phyloP scores from a whole-genome alignment of 2,797 vertebrate species.

The Rhabdophis nuchalis region DNA sequence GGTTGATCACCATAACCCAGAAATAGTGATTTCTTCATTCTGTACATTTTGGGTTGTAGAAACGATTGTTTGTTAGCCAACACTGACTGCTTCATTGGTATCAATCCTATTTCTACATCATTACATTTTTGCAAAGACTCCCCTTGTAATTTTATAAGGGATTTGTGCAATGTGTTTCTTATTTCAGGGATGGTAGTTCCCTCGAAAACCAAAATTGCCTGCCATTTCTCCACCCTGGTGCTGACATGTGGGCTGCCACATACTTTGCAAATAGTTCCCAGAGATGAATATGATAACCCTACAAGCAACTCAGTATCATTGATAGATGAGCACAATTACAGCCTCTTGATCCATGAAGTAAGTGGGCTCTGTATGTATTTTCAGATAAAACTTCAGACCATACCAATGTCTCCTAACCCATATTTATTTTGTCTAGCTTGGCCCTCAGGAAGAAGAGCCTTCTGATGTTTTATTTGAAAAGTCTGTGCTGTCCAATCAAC shows the following conservation, averaged over 20 bases:
- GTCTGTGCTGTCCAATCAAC: conserved; percentile 85
- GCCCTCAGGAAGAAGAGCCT: conserved; percentile 85
- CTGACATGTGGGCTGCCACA: conserved; percentile 90
- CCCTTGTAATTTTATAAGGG: conserved; percentile 20
- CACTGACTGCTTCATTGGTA: neutral
- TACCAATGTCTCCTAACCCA: neutral
- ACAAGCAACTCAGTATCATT: conserved; percentile 90
- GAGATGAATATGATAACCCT: conserved; percentile 96
- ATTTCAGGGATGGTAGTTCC: conserved; percentile 91
- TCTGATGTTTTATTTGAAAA: conserved; percentile 83
- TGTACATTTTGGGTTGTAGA: neutral
- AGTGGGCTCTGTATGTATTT: conserved; percentile 50
- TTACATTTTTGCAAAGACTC: conserved; percentile 21
- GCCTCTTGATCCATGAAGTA: conserved; percentile 85
- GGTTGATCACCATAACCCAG: no score
- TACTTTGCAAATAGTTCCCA: conserved; percentile 91
- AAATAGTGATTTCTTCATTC: neutral
- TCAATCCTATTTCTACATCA: neutral
- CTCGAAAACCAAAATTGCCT: conserved; percentile 96
- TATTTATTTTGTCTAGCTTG: conserved; percentile 75
- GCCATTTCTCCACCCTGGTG: conserved; percentile 96
- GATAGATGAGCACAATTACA: conserved; percentile 90
- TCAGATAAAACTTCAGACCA: neutral
- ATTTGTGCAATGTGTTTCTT: conserved; percentile 44
- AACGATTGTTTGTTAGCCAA: neutral